Percentiles rank a stretch among this genome's conserved stretches.
phyloP scores from a whole-genome alignment of 1,140 invertebrate species.

The Adoxophyes honmai region DNA sequence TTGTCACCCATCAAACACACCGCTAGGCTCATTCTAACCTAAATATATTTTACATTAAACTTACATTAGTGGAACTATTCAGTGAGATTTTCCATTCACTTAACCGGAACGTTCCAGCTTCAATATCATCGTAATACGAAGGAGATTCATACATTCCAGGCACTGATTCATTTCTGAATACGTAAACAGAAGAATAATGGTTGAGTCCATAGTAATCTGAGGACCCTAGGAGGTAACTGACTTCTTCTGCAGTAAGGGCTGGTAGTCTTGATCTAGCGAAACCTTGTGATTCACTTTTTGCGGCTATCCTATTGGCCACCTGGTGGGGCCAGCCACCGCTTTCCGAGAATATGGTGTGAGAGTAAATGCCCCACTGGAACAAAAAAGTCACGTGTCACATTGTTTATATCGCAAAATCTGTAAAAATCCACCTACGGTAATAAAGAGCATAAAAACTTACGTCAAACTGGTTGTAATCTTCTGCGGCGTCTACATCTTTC shows the following conservation, averaged over 20 bases:
- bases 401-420: no score
- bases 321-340: constrained; percentile 78
- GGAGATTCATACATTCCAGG: constrained; percentile 28
- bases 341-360: constrained; percentile 77
- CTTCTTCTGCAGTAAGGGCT: constrained; percentile 51
- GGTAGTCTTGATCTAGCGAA: constrained; percentile 60
- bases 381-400: no score
- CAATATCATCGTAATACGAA: constrained; percentile 39
- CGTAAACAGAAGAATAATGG: constrained; percentile 69
- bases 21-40: no score
- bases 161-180: constrained; percentile 43
- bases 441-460: no score
- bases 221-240: constrained; percentile 49
- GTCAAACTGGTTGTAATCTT: constrained; percentile 68
- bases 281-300: constrained; percentile 71
- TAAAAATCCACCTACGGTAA: no score
- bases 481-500: constrained; percentile 64
- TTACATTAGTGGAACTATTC: constrained; percentile 33
- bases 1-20: no score
- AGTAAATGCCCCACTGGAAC: constrained; percentile 44
- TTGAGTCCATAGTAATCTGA: constrained; percentile 81
- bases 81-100: constrained; percentile 30
- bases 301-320: constrained; percentile 74
- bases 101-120: constrained; percentile 25
- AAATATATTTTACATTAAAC: no score